Evolutionary conservation across 2,888 invertebrate genomes (phyloP), one percentile per base, ranked within the genome.

Genomic region (Euspilapteryx auroguttella): DNA sequence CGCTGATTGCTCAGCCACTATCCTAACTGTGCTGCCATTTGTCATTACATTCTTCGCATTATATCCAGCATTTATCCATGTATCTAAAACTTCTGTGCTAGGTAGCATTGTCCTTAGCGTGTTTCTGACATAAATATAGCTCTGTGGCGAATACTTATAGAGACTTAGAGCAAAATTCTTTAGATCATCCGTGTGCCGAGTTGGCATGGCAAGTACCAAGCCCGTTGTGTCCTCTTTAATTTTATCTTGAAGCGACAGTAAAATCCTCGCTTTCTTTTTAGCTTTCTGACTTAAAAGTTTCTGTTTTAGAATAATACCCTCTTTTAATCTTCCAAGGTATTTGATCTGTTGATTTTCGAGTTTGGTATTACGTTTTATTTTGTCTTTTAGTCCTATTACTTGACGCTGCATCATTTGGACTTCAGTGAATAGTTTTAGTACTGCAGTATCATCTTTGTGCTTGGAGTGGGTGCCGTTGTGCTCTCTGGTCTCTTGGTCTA

Each of bases 101-200:
- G 75, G 75, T 34, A 75, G 42, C 48, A 71, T 48, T 3, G 75
- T 75, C 33, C 75, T 45, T 38, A 75, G 44, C 5, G 59, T 61
- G 43, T 75, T 75, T 32, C 75, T 57, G 30, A 63, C 49, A 38
- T 75, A 75, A 35, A 75, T 61, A 28, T 75, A 75, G 0, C 73
- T 65, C 40, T 75, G 75, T 0, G 75, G 75, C 0, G 75, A 73
- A 37, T 71, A 73, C 38, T 66, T 73, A 38, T 75, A 75, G 31
- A 73, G 55, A 41, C 65, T 69, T 12, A 75, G 42, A 0, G 73
- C 62, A 30, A 75, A 75, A 36, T 68, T 69, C 41, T 69, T 73
- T 32, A 71, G 48, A 31, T 75, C 75, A 6, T 71, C 69, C 0
- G 75, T 71, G 21, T 75, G 68, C 34, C 59, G 50, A 29, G 59